Conservation (phyloP, 2,113 vertebrate genomes). For the Pionites leucogaster region DNA sequence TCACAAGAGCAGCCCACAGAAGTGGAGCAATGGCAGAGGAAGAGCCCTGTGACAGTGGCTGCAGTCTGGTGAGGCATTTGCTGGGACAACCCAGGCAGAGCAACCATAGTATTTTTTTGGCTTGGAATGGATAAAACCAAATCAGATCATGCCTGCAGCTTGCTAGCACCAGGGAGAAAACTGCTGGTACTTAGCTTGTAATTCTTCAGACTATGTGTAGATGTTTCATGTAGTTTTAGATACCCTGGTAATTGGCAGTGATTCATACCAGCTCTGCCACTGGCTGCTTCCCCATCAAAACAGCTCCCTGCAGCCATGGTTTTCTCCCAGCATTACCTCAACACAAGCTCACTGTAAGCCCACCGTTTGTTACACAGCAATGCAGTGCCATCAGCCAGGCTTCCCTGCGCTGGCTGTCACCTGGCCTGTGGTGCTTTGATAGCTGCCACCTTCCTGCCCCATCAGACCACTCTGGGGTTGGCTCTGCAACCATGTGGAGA, state of each 20-base stretch:
- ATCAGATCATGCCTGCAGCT: not conserved
- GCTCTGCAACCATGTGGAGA: fast-evolving
- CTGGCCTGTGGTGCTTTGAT: fast-evolving
- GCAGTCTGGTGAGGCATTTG: not conserved
- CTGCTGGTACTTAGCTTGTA: not conserved
- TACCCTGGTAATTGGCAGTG: not conserved
- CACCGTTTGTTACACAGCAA: fast-evolving
- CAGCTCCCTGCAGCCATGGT: not conserved
- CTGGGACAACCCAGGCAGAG: not conserved
- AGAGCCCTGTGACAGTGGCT: not conserved
- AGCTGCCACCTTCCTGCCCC: not conserved
- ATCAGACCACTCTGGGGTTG: no score
- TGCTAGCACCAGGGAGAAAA: not conserved
- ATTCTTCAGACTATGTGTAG: not conserved
- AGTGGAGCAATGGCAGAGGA: fast-evolving
- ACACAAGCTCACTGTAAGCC: not conserved
- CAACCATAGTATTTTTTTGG: not conserved
- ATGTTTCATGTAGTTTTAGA: constrained; percentile 15
- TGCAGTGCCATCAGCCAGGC: not conserved
- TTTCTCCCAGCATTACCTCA: not conserved
- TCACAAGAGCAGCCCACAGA: not conserved
- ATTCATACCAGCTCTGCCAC: not conserved
- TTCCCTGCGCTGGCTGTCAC: fast-evolving
- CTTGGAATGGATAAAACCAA: not conserved
- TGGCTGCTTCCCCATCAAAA: not conserved